phyloP scores from a whole-genome alignment of 2,888 invertebrate genomes.

The Parthenolecanium corni region DNA sequence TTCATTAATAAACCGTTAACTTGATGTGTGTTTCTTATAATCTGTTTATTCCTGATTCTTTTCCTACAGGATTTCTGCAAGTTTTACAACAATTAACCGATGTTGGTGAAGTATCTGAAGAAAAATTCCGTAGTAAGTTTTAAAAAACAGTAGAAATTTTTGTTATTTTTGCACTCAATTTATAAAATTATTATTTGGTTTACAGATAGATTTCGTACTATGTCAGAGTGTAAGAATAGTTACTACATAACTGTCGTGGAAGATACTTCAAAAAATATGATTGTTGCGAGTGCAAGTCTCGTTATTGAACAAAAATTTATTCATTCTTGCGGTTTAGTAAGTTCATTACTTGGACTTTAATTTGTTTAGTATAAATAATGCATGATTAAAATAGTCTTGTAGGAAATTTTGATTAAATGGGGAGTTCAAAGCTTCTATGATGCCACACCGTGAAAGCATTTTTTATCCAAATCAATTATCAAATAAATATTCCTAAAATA shows the following conservation, averaged over 20 bases:
- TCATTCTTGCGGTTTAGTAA: conserved; percentile 76
- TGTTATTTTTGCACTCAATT: not conserved
- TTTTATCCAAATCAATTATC: too few relatives aligned
- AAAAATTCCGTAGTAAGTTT: conserved; percentile 69
- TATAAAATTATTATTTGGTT: not conserved
- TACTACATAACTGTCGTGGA: conserved; percentile 91
- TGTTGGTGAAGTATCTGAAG: conserved; percentile 65
- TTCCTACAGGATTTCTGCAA: conserved; percentile 67
- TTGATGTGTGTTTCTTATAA: too few relatives aligned
- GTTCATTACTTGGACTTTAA: too few relatives aligned
- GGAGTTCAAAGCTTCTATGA: too few relatives aligned
- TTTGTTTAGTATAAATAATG: too few relatives aligned
- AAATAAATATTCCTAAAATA: too few relatives aligned
- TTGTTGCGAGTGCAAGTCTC: conserved; percentile 83
- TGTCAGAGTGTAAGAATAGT: conserved; percentile 64
- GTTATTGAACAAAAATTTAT: conserved; percentile 93
- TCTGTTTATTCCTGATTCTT: too few relatives aligned
- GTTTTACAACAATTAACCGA: conserved; percentile 70
- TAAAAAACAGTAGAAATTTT: too few relatives aligned
- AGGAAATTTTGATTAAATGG: too few relatives aligned
- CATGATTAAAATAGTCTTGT: too few relatives aligned
- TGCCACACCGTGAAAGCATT: too few relatives aligned
- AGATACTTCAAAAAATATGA: conserved; percentile 58
- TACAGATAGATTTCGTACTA: conserved; percentile 68
- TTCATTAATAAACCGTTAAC: too few relatives aligned